Base-by-base conservation (phyloP, 1,140 invertebrate genomes). In the Bilobella aurantiaca region DNA sequence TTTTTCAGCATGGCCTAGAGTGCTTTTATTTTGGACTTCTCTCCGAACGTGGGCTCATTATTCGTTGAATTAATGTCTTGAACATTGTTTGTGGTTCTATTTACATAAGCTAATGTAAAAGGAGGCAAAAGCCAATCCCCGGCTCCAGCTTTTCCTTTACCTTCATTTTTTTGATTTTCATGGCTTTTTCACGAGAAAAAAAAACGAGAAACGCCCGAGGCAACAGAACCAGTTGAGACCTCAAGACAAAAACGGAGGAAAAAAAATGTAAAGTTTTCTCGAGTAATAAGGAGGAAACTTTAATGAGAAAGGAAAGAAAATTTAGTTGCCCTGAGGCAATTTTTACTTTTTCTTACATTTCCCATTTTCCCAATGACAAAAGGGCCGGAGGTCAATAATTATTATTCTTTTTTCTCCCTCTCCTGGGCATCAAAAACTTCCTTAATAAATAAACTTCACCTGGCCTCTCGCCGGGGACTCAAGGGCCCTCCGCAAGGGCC, bases 341-440 rank as follows among this genome's bases (percentile, higher is more conserved):
- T n/a, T n/a, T n/a, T n/a, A n/a, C 18, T 31, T 46, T 5, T 3
- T 62, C 21, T 58, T 28, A 58, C 21, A 31, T 53, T 66, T 34
- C 49, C 23, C 49, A 5, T 53, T 53, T 53, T 23, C 23, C 8
- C 62, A 72, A 69, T 72, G 70, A 72, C 70, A 72, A 72, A 72
- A 69, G 65, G 49, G 62, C 70, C 70, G 67, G 62, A 63, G 70
- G 70, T 69, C 63, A n/a, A n/a, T n/a, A 68, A 42, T 42, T 42
- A 12, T 42, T 42, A 8, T 42, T n/a, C n/a, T 42, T 42, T 42
- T 42, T n/a, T 42, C 37, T 42, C 37, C n/a, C 8, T 42, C 8
- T 42, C 8, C 37, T n/a, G 8, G 8, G 8, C n/a, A 12, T 42
- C 37, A 42, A 42, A 42, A 42, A 42, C 37, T 42, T 42, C 37